Base-by-base conservation (phyloP, 1,140 invertebrate genomes). In the Eumaeus atala region DNA sequence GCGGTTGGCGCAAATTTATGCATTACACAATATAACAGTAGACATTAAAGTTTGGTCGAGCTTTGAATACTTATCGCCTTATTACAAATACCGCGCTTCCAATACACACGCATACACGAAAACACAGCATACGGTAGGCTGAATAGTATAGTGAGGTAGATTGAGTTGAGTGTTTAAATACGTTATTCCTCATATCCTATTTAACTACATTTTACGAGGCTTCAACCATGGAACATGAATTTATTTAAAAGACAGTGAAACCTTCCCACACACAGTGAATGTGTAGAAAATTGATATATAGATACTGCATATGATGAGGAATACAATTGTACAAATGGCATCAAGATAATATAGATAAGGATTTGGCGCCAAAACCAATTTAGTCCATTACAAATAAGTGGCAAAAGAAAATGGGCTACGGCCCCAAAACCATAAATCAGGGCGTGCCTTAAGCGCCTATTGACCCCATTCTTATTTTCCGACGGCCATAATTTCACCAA, bases 391-490 rank as follows among this genome's bases (percentile, higher is more conserved):
- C 52, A 59, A 67, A 64, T 66, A 60, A 64, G 35, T 58, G 58
- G 51, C 53, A 59, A 58, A 54, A n/a, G 57, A 58, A 49, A 54
- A 62, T 57, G 55, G 54, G 12, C 40, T 9, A 16, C 40, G 40
- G 14, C 40, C 16, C 49, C 54, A 40, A 36, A 42, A 28, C 59
- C 58, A 72, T 76, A 72, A 70, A 76, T 72, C 61, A 70, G 58
- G 62, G 65, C 61, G 62, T 63, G 70, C 60, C 68, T 60, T 63
- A 63, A 65, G 58, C 64, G 66, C 66, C 71, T 62, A 72, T 72
- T 74, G 74, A 71, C 74, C 74, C 62, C 67, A 57, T 72, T 69
- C 61, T 59, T 67, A 48, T 64, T 64, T 61, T 72, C 64, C 51
- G 62, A 56, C 36, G 58, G 61, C 66, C 64, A 66, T 74, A 74